Conservation (phyloP, 2,113 vertebrate genomes). For the Lota lota region DNA sequence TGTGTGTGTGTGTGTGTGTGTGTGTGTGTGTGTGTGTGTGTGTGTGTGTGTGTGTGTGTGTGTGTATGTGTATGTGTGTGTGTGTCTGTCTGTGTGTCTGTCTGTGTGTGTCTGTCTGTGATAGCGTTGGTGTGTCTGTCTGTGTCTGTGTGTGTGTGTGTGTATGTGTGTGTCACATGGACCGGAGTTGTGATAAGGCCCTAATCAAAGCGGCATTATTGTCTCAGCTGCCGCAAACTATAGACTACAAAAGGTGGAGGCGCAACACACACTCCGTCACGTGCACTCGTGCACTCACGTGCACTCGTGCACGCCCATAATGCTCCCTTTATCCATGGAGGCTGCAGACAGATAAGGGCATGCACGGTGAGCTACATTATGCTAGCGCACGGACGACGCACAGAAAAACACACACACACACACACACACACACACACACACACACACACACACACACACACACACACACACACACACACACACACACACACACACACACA, state of each 20-base stretch:
- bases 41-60: no score
- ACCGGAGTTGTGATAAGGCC: not conserved
- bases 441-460: no score
- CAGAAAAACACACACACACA: slow-evolving; percentile 41
- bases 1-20: no score
- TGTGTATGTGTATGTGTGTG: no score
- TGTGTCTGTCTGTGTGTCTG: not conserved
- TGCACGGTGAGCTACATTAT: slow-evolving; percentile 49
- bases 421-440: slow-evolving; percentile 35
- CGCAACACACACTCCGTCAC: not conserved
- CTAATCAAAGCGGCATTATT: not conserved
- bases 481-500: no score
- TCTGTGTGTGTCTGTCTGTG: no score
- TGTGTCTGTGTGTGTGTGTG: no score
- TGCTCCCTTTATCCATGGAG: not conserved
- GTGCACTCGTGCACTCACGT: slow-evolving; percentile 27
- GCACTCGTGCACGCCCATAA: slow-evolving; percentile 3
- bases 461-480: no score
- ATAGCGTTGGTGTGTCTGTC: no score
- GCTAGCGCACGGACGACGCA: slow-evolving; percentile 32
- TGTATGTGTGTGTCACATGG: not conserved
- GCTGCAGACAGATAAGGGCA: slow-evolving; percentile 46
- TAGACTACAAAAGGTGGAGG: no score
- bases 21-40: no score
- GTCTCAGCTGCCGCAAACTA: no score